phyloP scores from a whole-genome alignment of 2,113 vertebrate species.

The Microcebus jonahi region DNA sequence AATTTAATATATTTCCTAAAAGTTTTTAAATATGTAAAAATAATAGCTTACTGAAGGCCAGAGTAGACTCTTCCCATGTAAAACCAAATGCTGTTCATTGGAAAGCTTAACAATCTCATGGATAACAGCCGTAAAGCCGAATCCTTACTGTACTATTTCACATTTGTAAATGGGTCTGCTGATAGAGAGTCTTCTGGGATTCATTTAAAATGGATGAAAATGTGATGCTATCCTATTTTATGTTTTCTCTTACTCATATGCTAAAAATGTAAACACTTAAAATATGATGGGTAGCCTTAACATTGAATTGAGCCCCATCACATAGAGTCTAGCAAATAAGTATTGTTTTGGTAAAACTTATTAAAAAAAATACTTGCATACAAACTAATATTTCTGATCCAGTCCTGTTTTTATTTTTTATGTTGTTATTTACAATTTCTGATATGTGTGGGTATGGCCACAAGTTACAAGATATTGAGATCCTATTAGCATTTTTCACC shows the following conservation, averaged over 20 bases:
- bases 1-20: background rate
- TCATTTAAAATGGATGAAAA: background rate
- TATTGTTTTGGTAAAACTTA: background rate
- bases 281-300: background rate
- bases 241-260: background rate
- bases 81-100: background rate
- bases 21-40: background rate
- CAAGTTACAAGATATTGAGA: background rate
- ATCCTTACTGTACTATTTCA: background rate
- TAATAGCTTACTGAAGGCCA: background rate
- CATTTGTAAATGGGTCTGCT: background rate
- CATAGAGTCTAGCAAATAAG: background rate
- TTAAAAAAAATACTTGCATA: background rate
- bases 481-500: constrained; percentile 19
- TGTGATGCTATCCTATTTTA: background rate
- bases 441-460: background rate
- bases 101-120: background rate
- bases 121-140: background rate
- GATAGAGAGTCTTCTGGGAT: background rate
- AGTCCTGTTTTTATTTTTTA: background rate
- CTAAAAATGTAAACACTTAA: background rate
- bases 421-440: background rate
- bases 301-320: background rate
- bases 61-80: background rate
- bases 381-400: background rate